A percentile compares a stretch with the other conserved stretches of the same genome.
Evolutionary conservation across 2,113 vertebrate species (phyloP).

Genomic region (Amphiprion ocellaris): DNA sequence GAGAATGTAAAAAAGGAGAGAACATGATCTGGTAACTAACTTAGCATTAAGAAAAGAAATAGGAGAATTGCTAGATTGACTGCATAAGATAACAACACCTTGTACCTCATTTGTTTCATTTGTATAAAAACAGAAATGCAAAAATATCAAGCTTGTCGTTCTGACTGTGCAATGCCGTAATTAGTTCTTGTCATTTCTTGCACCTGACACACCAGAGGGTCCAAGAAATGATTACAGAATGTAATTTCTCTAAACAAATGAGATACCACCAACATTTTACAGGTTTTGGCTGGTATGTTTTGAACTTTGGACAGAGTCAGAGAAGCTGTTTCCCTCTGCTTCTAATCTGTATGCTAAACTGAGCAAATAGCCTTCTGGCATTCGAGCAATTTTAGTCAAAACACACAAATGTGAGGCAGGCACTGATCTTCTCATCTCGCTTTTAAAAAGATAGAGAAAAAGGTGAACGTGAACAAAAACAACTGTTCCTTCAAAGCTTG

Average conservation of each 20-base stretch:
- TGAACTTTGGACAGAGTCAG: neutral
- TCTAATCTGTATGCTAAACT: neutral
- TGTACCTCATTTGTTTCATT: neutral
- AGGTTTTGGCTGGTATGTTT: neutral
- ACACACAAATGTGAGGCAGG: neutral
- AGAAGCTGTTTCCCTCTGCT: neutral
- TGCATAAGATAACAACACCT: neutral
- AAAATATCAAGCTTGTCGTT: no score
- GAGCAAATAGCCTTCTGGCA: neutral
- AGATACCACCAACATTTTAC: neutral
- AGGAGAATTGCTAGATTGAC: neutral
- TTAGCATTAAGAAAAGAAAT: neutral
- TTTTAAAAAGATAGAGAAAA: neutral
- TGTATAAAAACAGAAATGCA: no score
- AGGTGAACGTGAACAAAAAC: neutral
- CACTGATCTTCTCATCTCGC: neutral
- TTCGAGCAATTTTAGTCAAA: neutral
- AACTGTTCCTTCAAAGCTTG: slow-evolving; percentile 5
- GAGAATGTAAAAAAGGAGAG: neutral
- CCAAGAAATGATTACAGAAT: neutral
- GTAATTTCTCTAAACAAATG: neutral
- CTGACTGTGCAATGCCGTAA: neutral
- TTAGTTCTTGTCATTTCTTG: neutral
- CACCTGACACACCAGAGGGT: neutral
- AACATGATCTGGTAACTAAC: neutral